Conservation (phyloP, 2,113 vertebrate genomes). For the Todiramphus saurophagus region DNA sequence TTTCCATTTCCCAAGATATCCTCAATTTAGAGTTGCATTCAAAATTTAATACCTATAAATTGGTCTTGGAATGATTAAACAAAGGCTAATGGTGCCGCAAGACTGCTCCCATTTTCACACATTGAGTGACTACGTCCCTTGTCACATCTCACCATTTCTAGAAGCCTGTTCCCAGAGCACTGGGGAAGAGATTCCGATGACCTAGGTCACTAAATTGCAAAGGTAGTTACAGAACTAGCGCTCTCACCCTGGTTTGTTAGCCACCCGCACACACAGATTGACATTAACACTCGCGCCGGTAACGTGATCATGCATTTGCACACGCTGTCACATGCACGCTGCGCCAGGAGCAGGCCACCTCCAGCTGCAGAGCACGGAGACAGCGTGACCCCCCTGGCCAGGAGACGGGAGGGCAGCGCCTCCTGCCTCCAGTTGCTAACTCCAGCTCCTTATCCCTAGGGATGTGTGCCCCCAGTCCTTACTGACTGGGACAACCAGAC, state of each 20-base stretch:
- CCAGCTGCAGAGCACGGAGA: neutral
- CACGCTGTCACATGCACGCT: neutral
- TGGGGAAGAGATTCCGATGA: neutral
- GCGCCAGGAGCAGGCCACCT: neutral
- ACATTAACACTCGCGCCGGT: neutral
- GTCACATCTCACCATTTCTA: neutral
- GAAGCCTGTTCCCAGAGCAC: neutral
- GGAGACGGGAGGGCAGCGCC: neutral
- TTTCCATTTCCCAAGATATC: neutral
- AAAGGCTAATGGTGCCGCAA: neutral
- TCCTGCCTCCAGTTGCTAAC: neutral
- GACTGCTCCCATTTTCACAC: neutral
- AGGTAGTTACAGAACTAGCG: neutral
- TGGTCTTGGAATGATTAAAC: neutral
- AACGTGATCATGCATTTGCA: conserved; percentile 53
- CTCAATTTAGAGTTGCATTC: neutral
- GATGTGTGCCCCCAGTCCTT: neutral
- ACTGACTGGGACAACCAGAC: neutral
- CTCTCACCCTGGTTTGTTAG: neutral
- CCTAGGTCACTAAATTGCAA: neutral
- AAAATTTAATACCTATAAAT: neutral
- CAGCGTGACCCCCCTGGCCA: neutral
- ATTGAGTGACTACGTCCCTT: neutral
- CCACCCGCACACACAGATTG: neutral
- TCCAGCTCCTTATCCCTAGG: neutral